phyloP scores from a whole-genome alignment of 2,113 vertebrate genomes.

The Aspiorhynchus laticeps region DNA sequence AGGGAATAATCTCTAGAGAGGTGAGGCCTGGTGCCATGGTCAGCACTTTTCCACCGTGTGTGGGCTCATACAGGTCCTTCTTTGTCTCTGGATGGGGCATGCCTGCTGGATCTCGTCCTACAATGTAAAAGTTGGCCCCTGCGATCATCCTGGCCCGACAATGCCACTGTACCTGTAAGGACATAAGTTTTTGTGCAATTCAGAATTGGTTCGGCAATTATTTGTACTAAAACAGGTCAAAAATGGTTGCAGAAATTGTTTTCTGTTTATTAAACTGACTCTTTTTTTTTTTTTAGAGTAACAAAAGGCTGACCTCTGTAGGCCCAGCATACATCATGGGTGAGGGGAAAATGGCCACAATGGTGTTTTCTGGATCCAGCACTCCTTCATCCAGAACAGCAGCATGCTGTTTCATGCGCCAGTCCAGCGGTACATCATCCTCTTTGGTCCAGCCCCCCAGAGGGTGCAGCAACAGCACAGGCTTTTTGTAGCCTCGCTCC shows the following conservation, averaged over 20 bases:
- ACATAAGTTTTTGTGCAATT: background rate
- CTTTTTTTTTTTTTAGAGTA: background rate
- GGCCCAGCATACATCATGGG: conserved; percentile 98
- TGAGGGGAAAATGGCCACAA: conserved; percentile 94
- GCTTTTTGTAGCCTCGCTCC: conserved; percentile 87
- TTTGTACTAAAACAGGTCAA: background rate
- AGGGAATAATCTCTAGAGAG: conserved; percentile 96
- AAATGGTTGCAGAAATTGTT: too few species aligned
- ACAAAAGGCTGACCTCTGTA: conserved; percentile 82
- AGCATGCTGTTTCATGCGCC: conserved; percentile 93
- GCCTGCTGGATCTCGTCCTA: conserved; percentile 94
- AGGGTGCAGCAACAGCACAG: conserved; percentile 92
- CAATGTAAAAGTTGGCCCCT: conserved; percentile 95
- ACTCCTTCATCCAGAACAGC: conserved; percentile 90
- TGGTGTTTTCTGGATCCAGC: conserved; percentile 86
- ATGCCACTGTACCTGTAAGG: conserved; percentile 94
- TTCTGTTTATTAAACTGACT: background rate
- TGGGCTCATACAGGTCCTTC: conserved; percentile 91
- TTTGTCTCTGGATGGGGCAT: conserved; percentile 95
- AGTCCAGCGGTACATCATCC: conserved; percentile 90
- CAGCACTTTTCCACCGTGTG: conserved; percentile 91
- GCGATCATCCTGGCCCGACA: conserved; percentile 93
- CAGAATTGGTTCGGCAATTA: background rate
- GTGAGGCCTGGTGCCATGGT: conserved; percentile 96
- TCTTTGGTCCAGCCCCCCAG: conserved; percentile 99